phyloP scores from a whole-genome alignment of 37 sponge, comb jelly and placozoan species.

The Spongia lamella region DNA sequence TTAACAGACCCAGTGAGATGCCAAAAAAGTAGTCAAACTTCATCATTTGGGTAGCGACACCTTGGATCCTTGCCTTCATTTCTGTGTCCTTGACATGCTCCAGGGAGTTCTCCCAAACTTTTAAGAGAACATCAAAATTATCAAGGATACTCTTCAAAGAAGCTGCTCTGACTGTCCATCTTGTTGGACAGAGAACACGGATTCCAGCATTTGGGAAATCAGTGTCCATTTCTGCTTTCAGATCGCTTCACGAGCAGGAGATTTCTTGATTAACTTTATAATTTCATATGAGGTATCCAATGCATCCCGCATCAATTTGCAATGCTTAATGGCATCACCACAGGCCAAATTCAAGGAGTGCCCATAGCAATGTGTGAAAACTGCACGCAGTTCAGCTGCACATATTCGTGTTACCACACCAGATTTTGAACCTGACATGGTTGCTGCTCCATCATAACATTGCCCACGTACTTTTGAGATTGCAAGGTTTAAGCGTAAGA shows the following conservation, averaged over 20 bases:
- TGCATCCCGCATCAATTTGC: slow-evolving; percentile 61
- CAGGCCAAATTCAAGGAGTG: slow-evolving; percentile 54
- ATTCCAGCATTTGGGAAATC: slow-evolving; percentile 61
- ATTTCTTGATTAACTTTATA: slow-evolving; percentile 49
- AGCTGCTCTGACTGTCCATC: slow-evolving; percentile 36
- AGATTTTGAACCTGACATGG: slow-evolving; percentile 41
- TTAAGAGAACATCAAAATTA: slow-evolving; percentile 39
- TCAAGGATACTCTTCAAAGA: slow-evolving; percentile 57
- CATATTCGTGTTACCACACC: slow-evolving; percentile 39
- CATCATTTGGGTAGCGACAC: slow-evolving; percentile 6
- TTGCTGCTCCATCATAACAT: slow-evolving; percentile 62
- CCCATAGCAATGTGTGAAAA: slow-evolving; percentile 67
- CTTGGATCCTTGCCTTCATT: background rate
- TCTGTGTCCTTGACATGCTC: slow-evolving; percentile 45
- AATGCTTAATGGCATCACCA: slow-evolving; percentile 42
- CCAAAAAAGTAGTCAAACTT: slow-evolving; percentile 63
- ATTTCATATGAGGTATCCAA: slow-evolving; percentile 64
- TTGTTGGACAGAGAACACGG: slow-evolving; percentile 47
- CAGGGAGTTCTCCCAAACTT: slow-evolving; percentile 52
- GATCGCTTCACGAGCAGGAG: slow-evolving; percentile 45
- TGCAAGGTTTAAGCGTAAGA: slow-evolving; percentile 48
- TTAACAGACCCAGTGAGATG: slow-evolving; percentile 40
- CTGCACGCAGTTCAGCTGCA: slow-evolving; percentile 49
- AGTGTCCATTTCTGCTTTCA: slow-evolving; percentile 34
- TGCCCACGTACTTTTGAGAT: slow-evolving; percentile 51